Percentiles rank a stretch among this genome's conserved stretches.
Conservation (phyloP, 2,888 invertebrate species). For the Harmothoe impar region DNA sequence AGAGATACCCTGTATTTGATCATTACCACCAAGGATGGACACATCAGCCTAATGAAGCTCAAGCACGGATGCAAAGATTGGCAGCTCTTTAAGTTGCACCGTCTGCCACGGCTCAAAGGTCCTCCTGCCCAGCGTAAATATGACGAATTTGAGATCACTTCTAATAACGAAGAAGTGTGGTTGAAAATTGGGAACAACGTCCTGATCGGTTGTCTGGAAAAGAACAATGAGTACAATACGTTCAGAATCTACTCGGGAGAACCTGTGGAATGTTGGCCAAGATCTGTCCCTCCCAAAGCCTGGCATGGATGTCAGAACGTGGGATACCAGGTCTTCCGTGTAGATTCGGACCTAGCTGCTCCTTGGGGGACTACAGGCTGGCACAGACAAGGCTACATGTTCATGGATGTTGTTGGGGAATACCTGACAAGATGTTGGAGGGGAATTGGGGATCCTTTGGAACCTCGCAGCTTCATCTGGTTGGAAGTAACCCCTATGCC, state of each 20-base stretch:
- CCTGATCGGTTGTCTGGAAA: background rate
- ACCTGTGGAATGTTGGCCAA: background rate
- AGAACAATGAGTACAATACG: background rate
- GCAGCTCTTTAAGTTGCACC: background rate
- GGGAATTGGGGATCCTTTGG: background rate
- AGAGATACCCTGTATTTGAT: background rate
- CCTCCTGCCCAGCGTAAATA: background rate
- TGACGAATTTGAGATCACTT: background rate
- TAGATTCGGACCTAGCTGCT: background rate
- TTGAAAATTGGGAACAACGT: slow-evolving; percentile 13
- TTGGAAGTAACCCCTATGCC: slow-evolving; percentile 1
- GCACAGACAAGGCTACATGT: slow-evolving; percentile 19
- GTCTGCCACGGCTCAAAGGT: background rate
- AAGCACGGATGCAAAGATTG: slow-evolving; percentile 14
- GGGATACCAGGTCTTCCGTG: background rate
- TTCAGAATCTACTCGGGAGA: background rate
- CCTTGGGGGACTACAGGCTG: background rate
- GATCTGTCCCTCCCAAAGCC: background rate
- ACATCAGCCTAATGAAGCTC: background rate
- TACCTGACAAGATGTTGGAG: background rate
- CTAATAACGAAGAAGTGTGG: background rate
- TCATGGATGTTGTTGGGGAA: background rate
- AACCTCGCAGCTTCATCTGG: slow-evolving; percentile 35
- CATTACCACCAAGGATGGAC: background rate
- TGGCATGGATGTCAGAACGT: background rate